Evolutionary conservation across 2,888 invertebrate genomes (phyloP).

Genomic region (Unio pictorum): DNA sequence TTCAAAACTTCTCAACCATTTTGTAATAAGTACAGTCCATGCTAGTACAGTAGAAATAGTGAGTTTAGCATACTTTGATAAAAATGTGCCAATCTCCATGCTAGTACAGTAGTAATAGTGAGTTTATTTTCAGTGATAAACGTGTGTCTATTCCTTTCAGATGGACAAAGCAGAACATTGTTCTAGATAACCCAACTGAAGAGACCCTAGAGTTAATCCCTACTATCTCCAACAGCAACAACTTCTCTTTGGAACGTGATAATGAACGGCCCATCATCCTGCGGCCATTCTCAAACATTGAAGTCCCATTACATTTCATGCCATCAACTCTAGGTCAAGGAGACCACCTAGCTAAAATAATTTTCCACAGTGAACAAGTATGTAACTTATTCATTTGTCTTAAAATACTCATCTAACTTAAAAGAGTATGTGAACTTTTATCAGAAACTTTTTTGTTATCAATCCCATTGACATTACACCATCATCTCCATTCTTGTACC

Average conservation of each 20-base stretch:
- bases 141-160: conserved; percentile 29
- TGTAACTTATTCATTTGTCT: conserved; percentile 1
- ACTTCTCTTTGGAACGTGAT: conserved; percentile 66
- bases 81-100: too few species aligned
- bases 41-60: too few species aligned
- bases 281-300: conserved; percentile 48
- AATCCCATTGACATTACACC: too few species aligned
- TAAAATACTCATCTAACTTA: not conserved
- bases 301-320: conserved; percentile 68
- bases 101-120: too few species aligned
- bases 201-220: conserved; percentile 65
- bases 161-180: conserved; percentile 63
- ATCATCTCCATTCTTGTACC: too few species aligned
- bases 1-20: too few species aligned
- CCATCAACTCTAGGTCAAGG: conserved; percentile 67
- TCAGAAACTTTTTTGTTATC: too few species aligned
- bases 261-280: conserved; percentile 60
- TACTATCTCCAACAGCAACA: conserved; percentile 66
- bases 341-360: conserved; percentile 64
- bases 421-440: not conserved
- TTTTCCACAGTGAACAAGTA: conserved; percentile 69
- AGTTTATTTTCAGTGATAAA: not conserved
- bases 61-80: too few species aligned
- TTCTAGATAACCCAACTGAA: conserved; percentile 67
- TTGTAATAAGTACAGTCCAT: too few species aligned